phyloP scores from a whole-genome alignment of 2,113 vertebrate species.

The Atherinomorus stipes region DNA sequence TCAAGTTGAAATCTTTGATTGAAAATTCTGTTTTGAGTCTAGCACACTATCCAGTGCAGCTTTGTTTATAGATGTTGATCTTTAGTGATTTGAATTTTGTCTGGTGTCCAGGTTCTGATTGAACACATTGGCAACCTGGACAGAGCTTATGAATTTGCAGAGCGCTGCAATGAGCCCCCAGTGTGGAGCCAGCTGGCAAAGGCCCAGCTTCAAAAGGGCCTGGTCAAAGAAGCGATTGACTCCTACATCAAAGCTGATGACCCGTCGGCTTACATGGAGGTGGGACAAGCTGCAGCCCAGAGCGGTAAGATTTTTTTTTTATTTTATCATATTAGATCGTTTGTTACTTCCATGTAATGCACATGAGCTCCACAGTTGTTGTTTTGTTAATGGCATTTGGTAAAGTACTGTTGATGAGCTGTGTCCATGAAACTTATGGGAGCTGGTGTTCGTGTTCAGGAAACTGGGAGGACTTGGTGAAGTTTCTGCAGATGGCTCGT shows the following conservation, averaged over 20 bases:
- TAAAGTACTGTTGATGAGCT: neutral
- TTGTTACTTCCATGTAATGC: neutral
- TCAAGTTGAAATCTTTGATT: no score
- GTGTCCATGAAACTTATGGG: conserved; percentile 5
- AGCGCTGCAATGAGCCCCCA: conserved; percentile 98
- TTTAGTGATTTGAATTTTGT: neutral
- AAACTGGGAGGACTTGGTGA: conserved; percentile 99
- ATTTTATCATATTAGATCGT: neutral
- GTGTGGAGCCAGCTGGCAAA: conserved; percentile 99
- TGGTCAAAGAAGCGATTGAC: conserved; percentile 99
- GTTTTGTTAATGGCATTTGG: neutral
- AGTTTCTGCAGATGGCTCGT: conserved; percentile 98
- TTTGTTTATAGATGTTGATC: neutral
- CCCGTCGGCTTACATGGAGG: conserved; percentile 99
- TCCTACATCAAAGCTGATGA: conserved; percentile 99
- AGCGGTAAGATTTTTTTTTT: conserved; percentile 87
- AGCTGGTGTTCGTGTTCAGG: conserved; percentile 77
- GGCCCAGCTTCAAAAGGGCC: conserved; percentile 97
- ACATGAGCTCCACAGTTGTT: neutral
- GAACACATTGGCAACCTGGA: conserved; percentile 99
- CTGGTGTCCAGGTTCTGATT: conserved; percentile 89
- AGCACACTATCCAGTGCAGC: no score
- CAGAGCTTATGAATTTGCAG: conserved; percentile 97
- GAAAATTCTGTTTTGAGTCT: no score
- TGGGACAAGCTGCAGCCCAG: conserved; percentile 96